Base-by-base conservation (phyloP, 2,797 vertebrate genomes). In the Hypotaenidia okinawae region DNA sequence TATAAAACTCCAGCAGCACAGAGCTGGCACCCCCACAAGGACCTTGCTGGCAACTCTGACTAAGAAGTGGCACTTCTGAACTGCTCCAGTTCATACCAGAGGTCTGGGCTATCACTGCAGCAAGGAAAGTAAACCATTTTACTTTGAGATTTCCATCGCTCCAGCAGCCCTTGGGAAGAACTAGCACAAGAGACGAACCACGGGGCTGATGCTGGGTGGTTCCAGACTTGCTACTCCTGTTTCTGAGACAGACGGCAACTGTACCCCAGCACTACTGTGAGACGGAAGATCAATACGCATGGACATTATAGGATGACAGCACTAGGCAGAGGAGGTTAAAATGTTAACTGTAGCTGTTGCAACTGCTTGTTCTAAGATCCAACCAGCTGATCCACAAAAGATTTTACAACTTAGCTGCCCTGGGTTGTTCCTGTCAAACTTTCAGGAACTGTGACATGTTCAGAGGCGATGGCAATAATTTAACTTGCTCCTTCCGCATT, bases 401-500 rank as follows among this genome's bases (percentile, higher is more conserved):
- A 51, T 10, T 51, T 85, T 59, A 85, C 12, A 86, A 33, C 32
- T 79, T 45, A 49, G 25, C 70, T 74, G 32, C 63, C 39, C 52
- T 61, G 7, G 2, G 6, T 73, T 70, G 54, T 51, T 87, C 25
- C 33, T 72, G 15, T n/a, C 6, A 82, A n/a, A 43, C 47, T 64
- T 63, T 11, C 0, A 23, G 72, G 63, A 70, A 33, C n/a, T 3
- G 3, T 11, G 52, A 35, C 3, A 8, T 9, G 11, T 80, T 66
- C 39, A 76, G 33, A 68, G n/a, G 2, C 19, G 5, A 74, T 6
- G 27, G 3, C 5, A 78, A 21, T n/a, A 45, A 67, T 72, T 75
- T 7, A 22, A 69, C 78, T 35, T 74, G 11, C 9, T 81, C 35
- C 52, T 84, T 75, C 19, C 69, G 14, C 19, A 55, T 18, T 81